Base-by-base conservation (phyloP, 2,113 vertebrate genomes). In the Microtus montanus region DNA sequence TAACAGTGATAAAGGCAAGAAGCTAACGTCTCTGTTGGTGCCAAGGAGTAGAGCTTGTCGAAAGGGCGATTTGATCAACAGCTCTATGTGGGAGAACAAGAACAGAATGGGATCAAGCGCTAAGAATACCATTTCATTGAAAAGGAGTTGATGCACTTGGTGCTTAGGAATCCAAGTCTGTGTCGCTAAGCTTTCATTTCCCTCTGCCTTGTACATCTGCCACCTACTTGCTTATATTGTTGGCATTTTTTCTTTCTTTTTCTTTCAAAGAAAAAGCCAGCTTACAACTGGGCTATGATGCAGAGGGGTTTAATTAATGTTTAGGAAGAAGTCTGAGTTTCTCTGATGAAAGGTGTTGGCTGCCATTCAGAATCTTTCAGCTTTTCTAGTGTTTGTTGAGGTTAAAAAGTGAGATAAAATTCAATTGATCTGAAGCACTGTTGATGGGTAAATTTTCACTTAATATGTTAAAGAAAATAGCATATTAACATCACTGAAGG, bases 351-450 rank as follows among this genome's bases (percentile, higher is more conserved):
- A 93, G 49, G 82, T 75, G 35, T 92, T 44, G 20, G 88, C 78
- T 94, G 44, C 90, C 63, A 86, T 85, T 98, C 82, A 70, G 44
- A 82, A 75, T 71, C 77, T 93, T n/a, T 79, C 12, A 63, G 41
- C 28, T 96, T 94, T 95, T 41, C 73, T 90, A 54, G 35, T 83
- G 35, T 87, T 93, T 95, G 83, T 93, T 90, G 93, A 95, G 64
- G 49, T 95, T 93, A 90, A 89, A 96, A 92, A 95, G 82, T 93
- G 58, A 94, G 88, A 95, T 87, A 84, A 96, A 96, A 95, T 93
- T 79, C 94, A 96, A 35, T 24, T 80, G 61, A 90, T 93, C 52
- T 66, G 64, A 96, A 97, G 90, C 61, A 87, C 35, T 79, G 28
- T 52, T 90, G 71, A 70, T 85, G 68, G 89, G 30, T 92, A n/a